phyloP scores from a whole-genome alignment of 2,888 invertebrate species.

The Caenorhabditis sp. region DNA sequence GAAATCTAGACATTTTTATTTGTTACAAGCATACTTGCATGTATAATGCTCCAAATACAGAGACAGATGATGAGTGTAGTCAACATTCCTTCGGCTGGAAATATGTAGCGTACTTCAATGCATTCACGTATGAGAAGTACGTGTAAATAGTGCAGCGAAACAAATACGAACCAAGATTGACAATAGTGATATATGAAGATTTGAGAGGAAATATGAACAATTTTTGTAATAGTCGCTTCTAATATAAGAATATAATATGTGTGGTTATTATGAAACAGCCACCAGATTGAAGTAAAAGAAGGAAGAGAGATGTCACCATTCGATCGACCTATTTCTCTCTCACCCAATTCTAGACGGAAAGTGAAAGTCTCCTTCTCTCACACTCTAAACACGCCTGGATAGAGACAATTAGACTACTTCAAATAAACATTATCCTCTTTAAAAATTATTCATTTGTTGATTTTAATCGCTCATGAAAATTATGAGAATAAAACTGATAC shows the following conservation, averaged over 20 bases:
- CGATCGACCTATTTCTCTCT: constrained; percentile 28
- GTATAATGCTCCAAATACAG: too few species aligned
- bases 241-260: constrained; percentile 19
- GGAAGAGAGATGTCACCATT: constrained; percentile 2
- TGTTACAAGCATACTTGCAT: constrained; percentile 49
- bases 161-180: neutral
- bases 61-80: too few species aligned
- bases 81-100: too few species aligned
- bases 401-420: too few species aligned
- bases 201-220: neutral
- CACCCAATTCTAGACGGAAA: constrained; percentile 7
- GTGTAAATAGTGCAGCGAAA: neutral
- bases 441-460: too few species aligned
- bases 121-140: too few species aligned
- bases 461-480: too few species aligned
- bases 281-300: constrained; percentile 7
- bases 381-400: too few species aligned
- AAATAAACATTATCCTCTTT: too few species aligned
- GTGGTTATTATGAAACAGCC: constrained; percentile 20
- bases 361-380: too few species aligned
- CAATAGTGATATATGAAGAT: too few species aligned
- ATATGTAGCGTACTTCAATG: neutral
- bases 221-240: neutral
- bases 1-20: constrained; percentile 41
- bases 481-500: too few species aligned